Base-by-base conservation (phyloP, 2,888 invertebrate species). In the Meandrusa payeni region DNA sequence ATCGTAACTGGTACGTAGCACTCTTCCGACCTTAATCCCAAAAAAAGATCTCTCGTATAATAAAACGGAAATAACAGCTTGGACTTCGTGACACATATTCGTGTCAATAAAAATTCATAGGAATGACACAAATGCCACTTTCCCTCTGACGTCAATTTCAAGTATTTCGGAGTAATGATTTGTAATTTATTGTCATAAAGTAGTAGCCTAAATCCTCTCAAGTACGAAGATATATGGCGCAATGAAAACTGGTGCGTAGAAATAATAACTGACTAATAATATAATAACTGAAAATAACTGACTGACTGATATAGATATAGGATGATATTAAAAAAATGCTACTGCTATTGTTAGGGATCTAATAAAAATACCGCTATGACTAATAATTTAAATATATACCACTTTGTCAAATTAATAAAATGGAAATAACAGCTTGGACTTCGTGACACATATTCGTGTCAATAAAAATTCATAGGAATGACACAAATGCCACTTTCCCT, bases 31-130 rank as follows among this genome's bases (percentile, higher is more conserved):
- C 33, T 22, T n/a, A 22, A 33, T 33, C 12, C 12, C 5, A 33
- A 33, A 33, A 20, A 19, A 10, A 6, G n/a, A n/a, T 20, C 22
- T n/a, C 12, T 33, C 22, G 19, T 11, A 5, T 40, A 40, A 39
- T 40, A 40, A 40, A 28, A 40, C 11, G 24, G 40, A 24, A 33
- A 33, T 33, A 22, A 22, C 22, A 33, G 33, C 40, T 31, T 40
- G 24, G 39, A 40, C 39, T 24, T 15, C 31, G 31, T 40, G 40
- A 40, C 40, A 40, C 23, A 40, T 31, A 40, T 40, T 24, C 29
- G 24, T 29, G 31, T 31, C 31, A 40, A 31, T 40, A 40, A 40
- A 39, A 40, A 31, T 40, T 40, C 31, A 40, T 40, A 31, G 23
- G 17, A 23, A 31, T 24, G 40, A 40, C 40, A 40, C 31, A 23